Evolutionary conservation across 2,113 vertebrate genomes (phyloP), one percentile per base, ranked within the genome.

Genomic region (Ploceus nigricollis): DNA sequence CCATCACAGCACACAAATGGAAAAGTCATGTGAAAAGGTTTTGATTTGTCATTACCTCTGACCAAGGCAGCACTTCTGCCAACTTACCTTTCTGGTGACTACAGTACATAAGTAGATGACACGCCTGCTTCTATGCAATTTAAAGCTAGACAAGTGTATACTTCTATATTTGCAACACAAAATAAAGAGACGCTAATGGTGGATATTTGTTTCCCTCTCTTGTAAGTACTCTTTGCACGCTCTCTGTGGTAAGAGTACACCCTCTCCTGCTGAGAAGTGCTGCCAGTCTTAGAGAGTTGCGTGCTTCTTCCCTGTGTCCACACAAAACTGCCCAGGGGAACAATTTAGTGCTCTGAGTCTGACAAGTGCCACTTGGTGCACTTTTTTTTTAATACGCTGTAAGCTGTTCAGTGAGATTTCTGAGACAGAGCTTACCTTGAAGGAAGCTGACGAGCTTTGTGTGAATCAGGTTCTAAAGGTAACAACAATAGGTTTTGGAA

Each of bases 71-170:
- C 66, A 68, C 7, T 68, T 85, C 79, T 90, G 66, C 51, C 80
- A 84, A 20, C 30, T 65, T 68, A 45, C 72, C 63, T 61, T 91
- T 80, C 58, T 53, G 85, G 61, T 87, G 61, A 88, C 61, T 61
- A 24, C 44, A 69, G 91, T 73, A 63, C 47, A 5, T 56, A 79
- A 48, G 61, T 51, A 87, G 86, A 89, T 79, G 51, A 53, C 70
- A 51, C 0, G 6, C 48, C 95, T 95, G 92, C 95, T 94, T 97
- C 97, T 98, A 98, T 98, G 97, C 98, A 98, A 97, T 94, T 95
- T 95, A 86, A 97, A 94, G 61, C 61, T 91, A 77, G 84, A 93
- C 51, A 93, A 91, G 87, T 96, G 82, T 96, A 90, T 56, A 73
- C 37, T 70, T 93, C 89, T 97, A 82, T 92, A 96, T 96, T 96